Base-by-base conservation (phyloP, 1,140 invertebrate genomes). In the Macrotrachela quadricornifera region DNA sequence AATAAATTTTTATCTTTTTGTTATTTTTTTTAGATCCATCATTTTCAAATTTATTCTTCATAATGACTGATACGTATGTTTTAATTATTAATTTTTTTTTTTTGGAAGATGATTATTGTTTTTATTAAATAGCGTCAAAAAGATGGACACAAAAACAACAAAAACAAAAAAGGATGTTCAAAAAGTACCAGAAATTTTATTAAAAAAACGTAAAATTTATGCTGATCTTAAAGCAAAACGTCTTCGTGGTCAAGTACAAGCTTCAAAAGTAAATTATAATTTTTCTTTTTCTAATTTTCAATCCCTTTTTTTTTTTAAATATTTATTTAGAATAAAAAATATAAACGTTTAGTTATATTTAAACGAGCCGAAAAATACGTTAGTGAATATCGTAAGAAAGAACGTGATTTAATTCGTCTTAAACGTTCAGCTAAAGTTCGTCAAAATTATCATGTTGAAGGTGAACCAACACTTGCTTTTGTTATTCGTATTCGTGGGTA, bases 381-480 rank as follows among this genome's bases (percentile, higher is more conserved):
- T 1, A 86, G 82, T 63, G 87, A 95, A 73, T 97, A 97, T 73
- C 76, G 80, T 58, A 60, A 66, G 49, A 81, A 79, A 58, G 84
- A 90, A 63, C 73, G 80, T 11, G 80, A 87, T 68, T 79, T 83
- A 65, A 79, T 91, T 57, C 75, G 82, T 39, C 68, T 90, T 41
- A 75, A 76, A 46, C 75, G 86, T 38, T 76, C 88, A 71, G 90
- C 92, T 13, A 83, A 81, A 61, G 82, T 81, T 61, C 74, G 78
- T 57, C 86, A 85, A 51, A 92, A 94, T 71, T 96, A 87, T 71
- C 96, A 94, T 68, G 90, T 97, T 63, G 86, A 88, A 57, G 81
- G 78, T 47, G 87, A 97, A 71, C 79, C 90, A 18, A 88, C 85
- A 69, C 73, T 99, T 40, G 92, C 90, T 30, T 94, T 96, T 68